Conservation (phyloP, 1,140 invertebrate genomes). For the Sycophila sp. region DNA sequence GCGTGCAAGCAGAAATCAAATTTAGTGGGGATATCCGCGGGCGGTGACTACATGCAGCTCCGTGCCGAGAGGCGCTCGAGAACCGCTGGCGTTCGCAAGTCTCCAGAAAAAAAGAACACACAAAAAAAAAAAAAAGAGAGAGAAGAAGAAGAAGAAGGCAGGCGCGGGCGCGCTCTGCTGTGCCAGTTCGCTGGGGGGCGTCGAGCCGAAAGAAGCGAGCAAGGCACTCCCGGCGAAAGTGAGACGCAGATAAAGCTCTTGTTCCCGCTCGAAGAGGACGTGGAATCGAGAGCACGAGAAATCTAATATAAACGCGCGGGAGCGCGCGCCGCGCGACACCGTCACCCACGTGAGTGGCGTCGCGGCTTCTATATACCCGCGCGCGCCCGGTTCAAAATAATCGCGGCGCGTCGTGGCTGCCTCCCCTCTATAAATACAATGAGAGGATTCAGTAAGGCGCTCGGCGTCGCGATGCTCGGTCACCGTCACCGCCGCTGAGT, state of each 20-base stretch:
- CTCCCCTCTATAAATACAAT: slow-evolving; percentile 67
- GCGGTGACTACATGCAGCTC: too few species aligned
- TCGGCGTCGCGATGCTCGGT: slow-evolving; percentile 62
- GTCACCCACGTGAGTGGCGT: slow-evolving; percentile 22
- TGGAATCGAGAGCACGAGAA: slow-evolving; percentile 11
- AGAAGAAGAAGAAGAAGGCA: neutral
- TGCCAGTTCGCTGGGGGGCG: neutral
- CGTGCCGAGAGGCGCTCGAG: neutral
- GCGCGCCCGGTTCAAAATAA: slow-evolving; percentile 62
- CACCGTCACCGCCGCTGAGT: slow-evolving; percentile 41
- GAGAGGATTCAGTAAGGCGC: slow-evolving; percentile 63
- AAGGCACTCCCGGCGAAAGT: too few species aligned
- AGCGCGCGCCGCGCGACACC: neutral
- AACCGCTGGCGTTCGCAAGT: neutral
- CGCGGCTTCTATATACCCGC: slow-evolving; percentile 17
- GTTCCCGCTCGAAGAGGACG: neutral
- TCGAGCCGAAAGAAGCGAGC: too few species aligned
- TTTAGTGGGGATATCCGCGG: too few species aligned
- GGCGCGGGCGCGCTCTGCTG: neutral
- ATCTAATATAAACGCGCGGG: slow-evolving; percentile 29
- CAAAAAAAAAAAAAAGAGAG: neutral
- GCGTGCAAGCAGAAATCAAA: too few species aligned
- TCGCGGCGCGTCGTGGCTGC: slow-evolving; percentile 46
- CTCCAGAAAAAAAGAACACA: neutral
- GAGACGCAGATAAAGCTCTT: neutral